Percentiles rank a stretch among this genome's conserved stretches.
Conservation (phyloP, 2,888 invertebrate genomes). For the Yponomeuta malinellus region DNA sequence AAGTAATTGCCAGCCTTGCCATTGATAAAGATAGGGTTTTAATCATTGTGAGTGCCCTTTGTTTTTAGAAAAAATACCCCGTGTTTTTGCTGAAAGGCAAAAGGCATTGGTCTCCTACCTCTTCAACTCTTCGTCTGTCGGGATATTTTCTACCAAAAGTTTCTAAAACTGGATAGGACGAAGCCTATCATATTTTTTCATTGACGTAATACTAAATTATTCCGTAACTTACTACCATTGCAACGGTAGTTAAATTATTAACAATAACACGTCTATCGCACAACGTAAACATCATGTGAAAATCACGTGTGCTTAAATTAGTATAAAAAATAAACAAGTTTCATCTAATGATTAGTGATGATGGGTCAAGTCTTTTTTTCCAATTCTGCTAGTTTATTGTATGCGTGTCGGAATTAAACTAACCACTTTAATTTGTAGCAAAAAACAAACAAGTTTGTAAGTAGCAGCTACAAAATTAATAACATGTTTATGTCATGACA, state of each 20-base stretch:
- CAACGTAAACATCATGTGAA: neutral
- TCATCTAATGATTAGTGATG: neutral
- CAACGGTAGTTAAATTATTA: neutral
- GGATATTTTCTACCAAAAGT: too few species aligned
- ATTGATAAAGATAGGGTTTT: constrained; percentile 1
- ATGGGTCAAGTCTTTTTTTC: neutral
- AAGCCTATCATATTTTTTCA: neutral
- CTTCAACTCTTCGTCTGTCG: too few species aligned
- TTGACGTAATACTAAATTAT: neutral
- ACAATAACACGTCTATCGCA: neutral
- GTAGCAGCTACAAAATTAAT: neutral
- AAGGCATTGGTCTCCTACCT: too few species aligned
- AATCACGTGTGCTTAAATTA: neutral
- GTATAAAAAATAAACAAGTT: neutral
- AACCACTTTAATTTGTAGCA: neutral
- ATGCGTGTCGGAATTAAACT: neutral
- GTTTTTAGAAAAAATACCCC: neutral
- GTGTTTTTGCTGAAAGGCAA: neutral
- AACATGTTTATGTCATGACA: neutral
- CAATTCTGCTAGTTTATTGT: neutral
- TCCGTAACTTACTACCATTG: neutral
- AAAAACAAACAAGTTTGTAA: neutral
- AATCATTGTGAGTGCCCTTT: neutral
- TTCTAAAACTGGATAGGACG: neutral
- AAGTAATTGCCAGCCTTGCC: neutral